Evolutionary conservation across 2,888 invertebrate genomes (phyloP), one percentile per base, ranked within the genome.

Genomic region (Eupithecia abbreviata): DNA sequence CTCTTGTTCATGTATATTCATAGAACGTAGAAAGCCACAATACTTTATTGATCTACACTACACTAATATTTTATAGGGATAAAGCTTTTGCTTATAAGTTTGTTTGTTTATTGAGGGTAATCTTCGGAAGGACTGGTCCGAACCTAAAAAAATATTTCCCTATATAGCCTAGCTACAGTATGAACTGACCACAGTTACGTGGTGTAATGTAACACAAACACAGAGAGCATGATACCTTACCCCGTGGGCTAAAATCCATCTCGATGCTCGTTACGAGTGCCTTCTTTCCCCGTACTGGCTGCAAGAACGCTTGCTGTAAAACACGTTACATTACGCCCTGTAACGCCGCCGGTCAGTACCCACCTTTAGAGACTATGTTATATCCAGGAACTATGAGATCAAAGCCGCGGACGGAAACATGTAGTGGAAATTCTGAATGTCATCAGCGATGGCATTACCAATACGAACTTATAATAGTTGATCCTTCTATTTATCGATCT

Each of bases 1-100:
- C 73, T 73, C 51, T 74, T 79, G 81, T 75, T 76, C 82, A 83
- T 73, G 81, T 76, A 77, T 82, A 82, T 47, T 69, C 47, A 72
- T 74, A 76, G 71, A 71, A 49, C 45, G 47, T 67, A 67, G 41
- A 69, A 76, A 78, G 67, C 49, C 45, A 66, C 45, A 71, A 65
- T 66, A 15, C 45, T 55, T 65, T 43, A 65, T 72, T 15, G 72
- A 72, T 68, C 10, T 42, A 42, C 10, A 42, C 2, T 45, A 45
- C 4, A 68, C 9, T 68, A 68, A 43, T 42, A 66, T 42, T 66
- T 66, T 66, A 43, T 68, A 65, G 65, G 41, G 4, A 65, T 65
- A 15, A 13, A 15, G 41, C 42, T 42, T 66, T 62, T 62, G 18
- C 30, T 30, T 62, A 10, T 10, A 30, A 62, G 30, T 66, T 66